Evolutionary conservation across 2,113 vertebrate genomes (phyloP), one percentile per base, ranked within the genome.

Genomic region (Solea senegalensis): DNA sequence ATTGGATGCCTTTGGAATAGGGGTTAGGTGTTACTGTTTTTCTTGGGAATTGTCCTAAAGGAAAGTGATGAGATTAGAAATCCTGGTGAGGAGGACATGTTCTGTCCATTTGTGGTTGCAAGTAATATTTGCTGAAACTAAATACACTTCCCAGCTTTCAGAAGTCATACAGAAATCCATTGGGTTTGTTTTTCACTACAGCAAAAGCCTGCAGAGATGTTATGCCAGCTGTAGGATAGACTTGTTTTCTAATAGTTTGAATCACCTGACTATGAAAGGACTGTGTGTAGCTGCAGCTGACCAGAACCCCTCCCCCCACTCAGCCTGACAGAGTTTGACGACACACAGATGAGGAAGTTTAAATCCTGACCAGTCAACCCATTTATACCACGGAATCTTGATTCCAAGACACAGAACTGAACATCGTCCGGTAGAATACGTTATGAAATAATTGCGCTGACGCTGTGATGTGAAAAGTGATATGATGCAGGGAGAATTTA

Each of bases 261-360:
- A 53, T 81, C 50, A 74, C 48, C 58, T 55, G 62, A 80, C 51
- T 51, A 10, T 59, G 26, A 8, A 48, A 60, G 41, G n/a, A 45
- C 7, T 41, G 11, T 54, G 27, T 52, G 44, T 14, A 60, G 58
- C 43, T 10, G 45, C 39, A 60, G 26, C 50, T 65, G 56, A 77
- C 49, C 61, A 43, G 54, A 16, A 57, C 48, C 40, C 5, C 8
- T 27, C 9, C 34, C 6, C 1, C 26, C n/a, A 1, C 13, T 7
- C 16, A 8, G 54, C 15, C 46, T 0, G 39, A 15, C 62, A 34
- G 46, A 43, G 65, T 34, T 14, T 7, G 8, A 62, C 51, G 62
- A 14, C 44, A 62, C 58, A n/a, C 51, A 11, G 26, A 28, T 39
- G 39, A 57, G 27, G 48, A 13, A 43, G 16, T 68, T 62, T 45